phyloP scores from a whole-genome alignment of 1,140 invertebrate species.

The Papilio machaon region DNA sequence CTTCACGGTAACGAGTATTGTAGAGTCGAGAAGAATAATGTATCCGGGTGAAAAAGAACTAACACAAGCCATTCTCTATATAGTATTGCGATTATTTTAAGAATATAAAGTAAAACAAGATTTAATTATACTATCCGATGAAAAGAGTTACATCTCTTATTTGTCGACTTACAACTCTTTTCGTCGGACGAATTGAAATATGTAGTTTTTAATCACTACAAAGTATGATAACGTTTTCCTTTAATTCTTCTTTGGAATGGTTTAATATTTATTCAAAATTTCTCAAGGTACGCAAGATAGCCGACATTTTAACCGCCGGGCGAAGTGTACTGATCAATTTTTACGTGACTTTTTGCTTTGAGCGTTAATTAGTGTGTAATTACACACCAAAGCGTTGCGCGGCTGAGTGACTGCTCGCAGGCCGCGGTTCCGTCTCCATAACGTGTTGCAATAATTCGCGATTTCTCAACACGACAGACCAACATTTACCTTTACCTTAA shows the following conservation, averaged over 20 bases:
- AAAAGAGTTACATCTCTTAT: no score
- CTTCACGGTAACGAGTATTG: constrained; percentile 1
- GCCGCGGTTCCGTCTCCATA: constrained; percentile 33
- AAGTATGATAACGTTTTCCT: no score
- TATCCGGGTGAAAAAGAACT: neutral
- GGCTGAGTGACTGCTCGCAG: constrained; percentile 22
- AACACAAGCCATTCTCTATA: neutral
- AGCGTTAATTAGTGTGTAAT: constrained; percentile 35
- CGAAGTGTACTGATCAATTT: constrained; percentile 14
- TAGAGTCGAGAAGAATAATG: constrained; percentile 1
- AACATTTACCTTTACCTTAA: neutral
- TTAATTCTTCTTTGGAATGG: no score
- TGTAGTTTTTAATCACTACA: no score
- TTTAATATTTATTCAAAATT: neutral
- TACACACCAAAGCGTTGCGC: constrained; percentile 32
- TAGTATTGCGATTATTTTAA: no score
- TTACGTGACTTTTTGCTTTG: constrained; percentile 24
- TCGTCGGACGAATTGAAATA: neutral
- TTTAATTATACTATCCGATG: no score
- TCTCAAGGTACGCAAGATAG: neutral
- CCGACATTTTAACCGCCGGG: neutral
- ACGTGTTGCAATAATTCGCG: neutral
- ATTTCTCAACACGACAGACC: neutral
- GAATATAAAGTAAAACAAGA: no score
- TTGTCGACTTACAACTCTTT: neutral